Percentiles rank a stretch among this genome's conserved stretches.
Conservation (phyloP, 2,888 invertebrate genomes). For the Saturnia japonica region DNA sequence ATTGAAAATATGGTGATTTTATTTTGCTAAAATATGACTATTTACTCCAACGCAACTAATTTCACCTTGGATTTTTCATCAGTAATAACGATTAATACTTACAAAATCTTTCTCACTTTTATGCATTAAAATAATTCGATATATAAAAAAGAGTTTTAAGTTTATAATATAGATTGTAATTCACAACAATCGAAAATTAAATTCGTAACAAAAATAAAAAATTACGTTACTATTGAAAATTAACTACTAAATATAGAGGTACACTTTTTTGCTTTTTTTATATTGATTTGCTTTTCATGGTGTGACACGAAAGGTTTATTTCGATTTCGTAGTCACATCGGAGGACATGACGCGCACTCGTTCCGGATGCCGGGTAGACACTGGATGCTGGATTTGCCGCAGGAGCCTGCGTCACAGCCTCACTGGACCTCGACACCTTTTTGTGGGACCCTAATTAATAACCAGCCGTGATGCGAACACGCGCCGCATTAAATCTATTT, state of each 20-base stretch:
- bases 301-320: not conserved
- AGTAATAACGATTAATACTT: not conserved
- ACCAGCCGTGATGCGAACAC: constrained; percentile 64
- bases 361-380: constrained; percentile 60
- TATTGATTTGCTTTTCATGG: not conserved
- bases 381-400: constrained; percentile 71
- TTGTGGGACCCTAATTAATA: constrained; percentile 78
- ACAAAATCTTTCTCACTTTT: not conserved
- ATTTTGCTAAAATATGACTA: not conserved
- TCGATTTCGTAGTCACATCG: not conserved
- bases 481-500: constrained; percentile 47
- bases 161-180: not conserved
- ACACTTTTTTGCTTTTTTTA: constrained; percentile 10
- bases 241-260: not conserved
- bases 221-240: not conserved
- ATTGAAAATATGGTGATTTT: not conserved
- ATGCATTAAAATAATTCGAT: not conserved
- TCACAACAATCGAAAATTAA: not conserved
- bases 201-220: not conserved
- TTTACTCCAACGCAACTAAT: not conserved
- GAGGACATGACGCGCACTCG: constrained; percentile 50
- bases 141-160: not conserved
- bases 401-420: constrained; percentile 76
- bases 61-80: not conserved
- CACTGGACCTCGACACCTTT: constrained; percentile 73